phyloP scores from a whole-genome alignment of 2,113 vertebrate genomes.

The Malurus alboscapulatus region DNA sequence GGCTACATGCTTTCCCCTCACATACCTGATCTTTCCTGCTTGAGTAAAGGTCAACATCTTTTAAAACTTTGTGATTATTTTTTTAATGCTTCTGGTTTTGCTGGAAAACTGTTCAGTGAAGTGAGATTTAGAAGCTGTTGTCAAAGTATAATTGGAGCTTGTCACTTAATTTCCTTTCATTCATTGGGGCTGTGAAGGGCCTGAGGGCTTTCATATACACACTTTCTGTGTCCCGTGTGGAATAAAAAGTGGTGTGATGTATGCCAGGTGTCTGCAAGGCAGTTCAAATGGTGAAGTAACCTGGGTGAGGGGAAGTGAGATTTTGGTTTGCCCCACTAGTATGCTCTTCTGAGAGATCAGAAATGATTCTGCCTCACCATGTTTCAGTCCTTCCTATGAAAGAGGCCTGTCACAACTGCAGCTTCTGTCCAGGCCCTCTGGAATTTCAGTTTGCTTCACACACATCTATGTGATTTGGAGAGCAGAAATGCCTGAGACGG shows the following conservation, averaged over 20 bases:
- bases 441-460: not conserved
- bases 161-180: not conserved
- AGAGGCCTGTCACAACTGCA: not conserved
- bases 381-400: not conserved
- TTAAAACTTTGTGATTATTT: not conserved
- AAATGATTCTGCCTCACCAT: not conserved
- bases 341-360: not conserved
- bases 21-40: not conserved
- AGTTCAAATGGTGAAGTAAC: not conserved
- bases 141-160: not conserved
- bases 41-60: not conserved
- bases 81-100: not conserved
- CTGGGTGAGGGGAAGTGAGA: not conserved
- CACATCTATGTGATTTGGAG: not conserved
- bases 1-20: not conserved
- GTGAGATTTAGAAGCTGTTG: not conserved
- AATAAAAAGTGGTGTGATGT: not conserved
- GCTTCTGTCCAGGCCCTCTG: not conserved
- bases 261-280: not conserved
- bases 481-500: not conserved
- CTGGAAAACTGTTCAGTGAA: not conserved
- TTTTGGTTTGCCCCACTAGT: accelerated
- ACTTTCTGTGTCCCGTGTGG: not conserved
- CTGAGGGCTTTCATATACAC: not conserved
- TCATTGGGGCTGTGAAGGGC: not conserved